A percentile compares a stretch with the other conserved stretches of the same genome.
Conservation (phyloP, 2,888 invertebrate species). For the Bombylius discolor region DNA sequence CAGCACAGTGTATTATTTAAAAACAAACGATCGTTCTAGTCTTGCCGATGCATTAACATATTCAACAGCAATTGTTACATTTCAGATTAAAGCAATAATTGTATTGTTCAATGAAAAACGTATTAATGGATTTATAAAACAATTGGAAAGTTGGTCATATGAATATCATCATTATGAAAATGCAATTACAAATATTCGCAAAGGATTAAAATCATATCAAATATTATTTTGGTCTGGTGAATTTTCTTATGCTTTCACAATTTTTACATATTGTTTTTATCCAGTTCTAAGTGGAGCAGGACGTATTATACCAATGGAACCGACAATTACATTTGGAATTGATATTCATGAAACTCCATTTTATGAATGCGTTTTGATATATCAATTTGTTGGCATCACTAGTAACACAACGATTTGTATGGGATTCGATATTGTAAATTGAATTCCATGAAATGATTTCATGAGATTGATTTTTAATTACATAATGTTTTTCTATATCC, state of each 20-base stretch:
- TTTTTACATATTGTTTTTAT: neutral
- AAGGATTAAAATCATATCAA: neutral
- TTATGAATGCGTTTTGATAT: neutral
- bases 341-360: neutral
- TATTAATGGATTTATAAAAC: neutral
- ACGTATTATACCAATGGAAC: neutral
- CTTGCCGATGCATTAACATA: neutral
- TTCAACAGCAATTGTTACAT: conserved; percentile 1
- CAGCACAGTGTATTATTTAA: neutral
- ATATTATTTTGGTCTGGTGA: neutral
- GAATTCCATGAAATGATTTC: no score
- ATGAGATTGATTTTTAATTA: no score
- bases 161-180: neutral
- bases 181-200: neutral
- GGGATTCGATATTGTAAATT: conserved; percentile 1
- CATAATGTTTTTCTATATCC: no score
- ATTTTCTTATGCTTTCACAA: neutral
- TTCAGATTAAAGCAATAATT: neutral
- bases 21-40: neutral
- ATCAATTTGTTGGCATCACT: neutral
- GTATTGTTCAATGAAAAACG: neutral
- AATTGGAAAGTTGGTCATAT: neutral
- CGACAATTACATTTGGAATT: neutral
- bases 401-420: neutral
- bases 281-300: neutral